Evolutionary conservation across 2,113 vertebrate genomes (phyloP).

Genomic region (Prochilodus magdalenae): DNA sequence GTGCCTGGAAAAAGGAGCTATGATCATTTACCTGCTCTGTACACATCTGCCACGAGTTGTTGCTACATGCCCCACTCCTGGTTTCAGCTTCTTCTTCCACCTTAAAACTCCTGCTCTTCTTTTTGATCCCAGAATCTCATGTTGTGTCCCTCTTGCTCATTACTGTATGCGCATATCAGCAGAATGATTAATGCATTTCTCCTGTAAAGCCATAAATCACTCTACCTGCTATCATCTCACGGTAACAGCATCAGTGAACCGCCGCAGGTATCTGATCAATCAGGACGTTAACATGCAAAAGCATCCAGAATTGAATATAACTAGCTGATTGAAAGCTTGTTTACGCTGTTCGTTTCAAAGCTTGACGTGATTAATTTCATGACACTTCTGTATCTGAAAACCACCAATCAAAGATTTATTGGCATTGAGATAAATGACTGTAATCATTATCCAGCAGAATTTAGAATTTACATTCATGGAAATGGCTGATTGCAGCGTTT

Average conservation of each 20-base stretch:
- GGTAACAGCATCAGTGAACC: slow-evolving; percentile 4
- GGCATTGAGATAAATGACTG: slow-evolving; percentile 30
- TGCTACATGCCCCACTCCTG: background rate
- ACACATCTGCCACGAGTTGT: background rate
- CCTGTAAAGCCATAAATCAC: background rate
- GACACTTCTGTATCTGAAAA: slow-evolving; percentile 18
- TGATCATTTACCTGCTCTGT: background rate
- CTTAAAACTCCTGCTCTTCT: background rate
- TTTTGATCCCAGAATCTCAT: background rate
- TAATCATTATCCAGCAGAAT: slow-evolving; percentile 14
- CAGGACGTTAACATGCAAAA: background rate
- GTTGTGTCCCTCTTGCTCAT: background rate
- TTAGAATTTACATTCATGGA: background rate
- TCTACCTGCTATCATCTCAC: background rate
- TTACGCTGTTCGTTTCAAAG: slow-evolving; percentile 16
- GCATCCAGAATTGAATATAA: slow-evolving; percentile 17
- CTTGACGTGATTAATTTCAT: slow-evolving; percentile 38
- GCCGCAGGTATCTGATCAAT: background rate
- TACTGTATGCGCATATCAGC: background rate
- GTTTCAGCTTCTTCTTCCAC: background rate
- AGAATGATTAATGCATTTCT: background rate
- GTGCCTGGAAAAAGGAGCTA: background rate
- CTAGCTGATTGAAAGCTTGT: slow-evolving; percentile 28
- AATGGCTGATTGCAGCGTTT: too few relatives aligned
- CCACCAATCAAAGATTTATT: slow-evolving; percentile 15